Conservation (phyloP, 2,797 vertebrate species). For the Acropternis orthonyx region DNA sequence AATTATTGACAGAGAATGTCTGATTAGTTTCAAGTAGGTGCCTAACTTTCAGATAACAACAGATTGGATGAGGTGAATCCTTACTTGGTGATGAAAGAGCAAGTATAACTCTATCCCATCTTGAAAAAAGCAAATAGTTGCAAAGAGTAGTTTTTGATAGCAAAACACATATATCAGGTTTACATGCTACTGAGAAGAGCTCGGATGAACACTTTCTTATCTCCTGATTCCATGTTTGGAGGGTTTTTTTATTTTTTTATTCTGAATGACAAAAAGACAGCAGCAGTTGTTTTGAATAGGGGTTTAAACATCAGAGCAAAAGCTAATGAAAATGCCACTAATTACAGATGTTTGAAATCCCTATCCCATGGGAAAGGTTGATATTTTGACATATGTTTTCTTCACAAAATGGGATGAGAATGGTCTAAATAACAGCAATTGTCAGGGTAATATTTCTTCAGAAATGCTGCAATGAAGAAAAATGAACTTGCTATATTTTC, state of each 20-base stretch:
- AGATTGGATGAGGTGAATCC: neutral
- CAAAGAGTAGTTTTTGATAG: neutral
- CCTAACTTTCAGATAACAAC: neutral
- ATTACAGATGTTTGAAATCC: neutral
- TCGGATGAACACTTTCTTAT: neutral
- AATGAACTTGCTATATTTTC: neutral
- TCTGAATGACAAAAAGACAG: neutral
- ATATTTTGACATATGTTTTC: neutral
- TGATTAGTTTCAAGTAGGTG: neutral
- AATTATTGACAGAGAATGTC: neutral
- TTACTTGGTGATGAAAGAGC: neutral
- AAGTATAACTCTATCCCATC: neutral
- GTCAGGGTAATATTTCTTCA: neutral
- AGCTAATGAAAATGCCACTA: neutral
- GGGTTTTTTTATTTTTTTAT: neutral
- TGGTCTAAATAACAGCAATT: neutral
- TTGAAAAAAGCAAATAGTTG: neutral
- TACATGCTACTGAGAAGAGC: neutral
- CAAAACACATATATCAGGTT: neutral
- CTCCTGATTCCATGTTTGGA: neutral
- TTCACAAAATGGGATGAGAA: neutral
- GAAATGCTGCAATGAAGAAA: neutral
- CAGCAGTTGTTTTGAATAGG: neutral
- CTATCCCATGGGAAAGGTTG: neutral
- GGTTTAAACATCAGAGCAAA: neutral